phyloP scores from a whole-genome alignment of 1,140 invertebrate species.

The Portunus trituberculatus region DNA sequence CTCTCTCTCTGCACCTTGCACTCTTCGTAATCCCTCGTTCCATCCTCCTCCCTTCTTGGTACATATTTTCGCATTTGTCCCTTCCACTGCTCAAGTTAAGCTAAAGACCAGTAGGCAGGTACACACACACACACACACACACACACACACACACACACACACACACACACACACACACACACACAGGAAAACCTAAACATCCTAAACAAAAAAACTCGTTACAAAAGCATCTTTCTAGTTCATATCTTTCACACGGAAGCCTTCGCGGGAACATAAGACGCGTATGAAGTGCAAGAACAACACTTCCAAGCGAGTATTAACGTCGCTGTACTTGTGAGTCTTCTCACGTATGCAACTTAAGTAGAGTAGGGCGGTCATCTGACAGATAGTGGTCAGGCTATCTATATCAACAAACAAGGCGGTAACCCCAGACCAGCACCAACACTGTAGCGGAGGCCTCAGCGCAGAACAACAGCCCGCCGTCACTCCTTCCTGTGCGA shows the following conservation, averaged over 20 bases:
- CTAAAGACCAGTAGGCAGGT: too few relatives aligned
- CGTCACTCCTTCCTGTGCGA: not conserved
- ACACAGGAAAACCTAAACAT: not conserved
- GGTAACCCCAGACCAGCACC: not conserved
- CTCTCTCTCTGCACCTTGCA: too few relatives aligned
- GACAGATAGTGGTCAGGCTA: not conserved
- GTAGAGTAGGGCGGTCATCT: not conserved
- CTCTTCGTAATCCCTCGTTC: too few relatives aligned
- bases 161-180: constrained; percentile 20
- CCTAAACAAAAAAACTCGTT: too few relatives aligned
- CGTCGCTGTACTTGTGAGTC: not conserved
- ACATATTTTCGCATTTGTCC: too few relatives aligned
- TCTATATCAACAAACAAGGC: not conserved
- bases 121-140: too few relatives aligned
- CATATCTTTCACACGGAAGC: too few relatives aligned
- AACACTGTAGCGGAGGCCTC: not conserved
- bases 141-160: not conserved
- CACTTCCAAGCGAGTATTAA: not conserved
- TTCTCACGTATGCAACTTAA: not conserved
- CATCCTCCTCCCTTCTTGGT: too few relatives aligned
- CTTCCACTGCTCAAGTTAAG: too few relatives aligned
- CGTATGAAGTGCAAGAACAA: not conserved
- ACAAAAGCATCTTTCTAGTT: too few relatives aligned
- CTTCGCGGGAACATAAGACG: too few relatives aligned
- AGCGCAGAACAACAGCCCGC: not conserved